Evolutionary conservation across 37 sponge, comb jelly and placozoan genomes (phyloP), one percentile per base, ranked within the genome.

Genomic region (Ianthella basta): DNA sequence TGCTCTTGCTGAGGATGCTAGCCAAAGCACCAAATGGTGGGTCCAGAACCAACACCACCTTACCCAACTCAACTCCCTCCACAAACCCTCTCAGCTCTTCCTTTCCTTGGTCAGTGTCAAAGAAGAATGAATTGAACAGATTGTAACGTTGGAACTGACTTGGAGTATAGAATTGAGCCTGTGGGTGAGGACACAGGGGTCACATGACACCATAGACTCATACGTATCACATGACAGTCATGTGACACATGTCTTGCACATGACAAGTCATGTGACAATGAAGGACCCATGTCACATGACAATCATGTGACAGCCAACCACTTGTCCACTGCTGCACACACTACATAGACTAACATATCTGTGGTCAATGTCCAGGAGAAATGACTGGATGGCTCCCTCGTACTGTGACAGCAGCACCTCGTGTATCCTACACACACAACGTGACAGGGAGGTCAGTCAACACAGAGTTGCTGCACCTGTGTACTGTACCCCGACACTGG

Each of bases 1-100:
- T 66, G 33, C 88, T 63, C 15, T 38, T 30, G 16, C 82, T 84
- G 19, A 97, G 60, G 14, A 91, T 79, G 13, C 86, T 82, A 12
- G 88, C 88, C 56, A 93, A 75, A 16, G 91, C 98, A 59, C 98
- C 98, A 88, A 97, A 97, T 29, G 98, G 98, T 23, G 97, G 94
- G 59, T 97, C 98, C 24, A 95, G 64, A 23, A 95, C 81, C 4
- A 94, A 14, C 19, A 82, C 50, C 0, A 85, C 27, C 30, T 67
- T 56, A 15, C 39, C n/a, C 20, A 59, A n/a, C 6, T 39, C 19
- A 21, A 29, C 75, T 67, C 59, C 50, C 20, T 33, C 36, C 19
- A 79, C 54, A 38, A 88, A 88, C 3, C 54, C 37, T 16, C 30
- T 10, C 32, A 85, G 63, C 78, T 57, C 0, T 23, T 56, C 40